Evolutionary conservation across 2,113 vertebrate species (phyloP).

Genomic region (Chaetodon auriga): DNA sequence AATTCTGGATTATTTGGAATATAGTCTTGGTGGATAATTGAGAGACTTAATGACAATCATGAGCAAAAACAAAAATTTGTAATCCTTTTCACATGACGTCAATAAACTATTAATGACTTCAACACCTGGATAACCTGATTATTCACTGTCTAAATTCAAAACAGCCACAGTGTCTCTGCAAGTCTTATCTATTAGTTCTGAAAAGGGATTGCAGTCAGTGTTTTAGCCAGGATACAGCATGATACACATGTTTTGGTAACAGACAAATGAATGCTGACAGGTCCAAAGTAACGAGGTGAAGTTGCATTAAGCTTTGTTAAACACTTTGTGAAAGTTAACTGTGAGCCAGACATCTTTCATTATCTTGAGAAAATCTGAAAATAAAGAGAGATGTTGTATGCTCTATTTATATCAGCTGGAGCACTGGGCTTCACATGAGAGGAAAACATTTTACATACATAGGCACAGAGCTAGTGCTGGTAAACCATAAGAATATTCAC

Average conservation of each 20-base stretch:
- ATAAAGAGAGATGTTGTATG: neutral
- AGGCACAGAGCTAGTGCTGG: neutral
- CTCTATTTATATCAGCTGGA: conserved; percentile 11
- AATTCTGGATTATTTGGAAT: neutral
- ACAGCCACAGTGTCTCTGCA: neutral
- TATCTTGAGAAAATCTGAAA: neutral
- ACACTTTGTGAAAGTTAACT: neutral
- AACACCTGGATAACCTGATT: too few species aligned
- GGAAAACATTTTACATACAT: neutral
- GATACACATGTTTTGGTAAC: neutral
- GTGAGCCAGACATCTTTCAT: neutral
- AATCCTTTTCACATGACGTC: neutral
- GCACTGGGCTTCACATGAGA: neutral
- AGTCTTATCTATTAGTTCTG: too few species aligned
- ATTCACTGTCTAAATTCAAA: neutral
- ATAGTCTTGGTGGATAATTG: neutral
- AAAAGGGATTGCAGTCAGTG: too few species aligned
- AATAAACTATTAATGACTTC: neutral
- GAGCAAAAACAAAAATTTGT: neutral
- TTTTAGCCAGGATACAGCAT: neutral
- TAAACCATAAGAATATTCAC: neutral
- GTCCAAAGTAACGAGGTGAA: neutral
- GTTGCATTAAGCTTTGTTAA: neutral
- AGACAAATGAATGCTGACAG: neutral
- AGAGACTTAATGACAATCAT: neutral